A percentile compares a stretch with the other conserved stretches of the same genome.
Conservation (phyloP, 2,888 invertebrate species). For the Eretmocerus hayati region DNA sequence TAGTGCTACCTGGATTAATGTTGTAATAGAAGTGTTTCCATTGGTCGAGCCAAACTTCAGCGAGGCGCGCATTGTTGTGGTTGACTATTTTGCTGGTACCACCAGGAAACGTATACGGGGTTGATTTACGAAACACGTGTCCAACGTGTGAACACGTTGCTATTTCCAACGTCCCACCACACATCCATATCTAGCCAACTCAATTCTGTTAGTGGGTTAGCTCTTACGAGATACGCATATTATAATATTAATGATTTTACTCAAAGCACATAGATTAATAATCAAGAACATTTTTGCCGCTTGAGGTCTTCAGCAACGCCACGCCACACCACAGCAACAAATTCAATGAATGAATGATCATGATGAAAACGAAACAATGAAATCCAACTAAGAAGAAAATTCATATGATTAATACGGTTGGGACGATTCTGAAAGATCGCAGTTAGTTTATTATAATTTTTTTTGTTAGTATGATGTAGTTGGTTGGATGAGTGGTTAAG, state of each 20-base stretch:
- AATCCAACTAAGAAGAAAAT: too few relatives aligned
- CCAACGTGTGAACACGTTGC: constrained; percentile 92
- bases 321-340: too few relatives aligned
- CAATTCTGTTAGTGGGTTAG: constrained; percentile 41
- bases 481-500: constrained; percentile 48
- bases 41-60: constrained; percentile 98
- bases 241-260: too few relatives aligned
- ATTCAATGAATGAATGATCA: too few relatives aligned
- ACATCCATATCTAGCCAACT: constrained; percentile 87
- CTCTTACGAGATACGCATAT: too few relatives aligned
- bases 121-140: constrained; percentile 95
- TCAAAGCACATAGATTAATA: too few relatives aligned
- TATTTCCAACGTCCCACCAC: constrained; percentile 90
- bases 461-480: constrained; percentile 38
- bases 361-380: too few relatives aligned
- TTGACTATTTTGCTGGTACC: constrained; percentile 95
- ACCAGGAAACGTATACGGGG: constrained; percentile 97
- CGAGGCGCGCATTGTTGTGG: constrained; percentile 97
- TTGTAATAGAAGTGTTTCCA: constrained; percentile 99
- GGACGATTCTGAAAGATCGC: too few relatives aligned
- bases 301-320: too few relatives aligned
- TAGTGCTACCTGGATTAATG: constrained; percentile 84
- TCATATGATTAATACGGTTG: too few relatives aligned
- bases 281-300: too few relatives aligned
- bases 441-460: too few relatives aligned